Conservation (phyloP, 2,113 vertebrate genomes). For the Eolophus roseicapilla region DNA sequence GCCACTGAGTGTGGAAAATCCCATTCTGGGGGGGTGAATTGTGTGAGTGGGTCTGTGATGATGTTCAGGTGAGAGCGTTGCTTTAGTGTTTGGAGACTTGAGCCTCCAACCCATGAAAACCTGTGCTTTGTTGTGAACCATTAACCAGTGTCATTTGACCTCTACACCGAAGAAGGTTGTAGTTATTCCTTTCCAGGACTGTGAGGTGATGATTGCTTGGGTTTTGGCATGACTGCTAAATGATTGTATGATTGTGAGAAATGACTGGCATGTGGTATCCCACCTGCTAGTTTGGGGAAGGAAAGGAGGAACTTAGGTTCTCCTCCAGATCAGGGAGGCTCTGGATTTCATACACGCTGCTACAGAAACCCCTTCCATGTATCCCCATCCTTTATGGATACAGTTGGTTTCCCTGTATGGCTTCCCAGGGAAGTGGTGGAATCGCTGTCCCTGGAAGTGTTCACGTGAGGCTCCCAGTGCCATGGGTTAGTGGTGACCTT, state of each 20-base stretch:
- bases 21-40: neutral
- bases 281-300: neutral
- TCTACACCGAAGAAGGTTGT: neutral
- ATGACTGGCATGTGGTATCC: neutral
- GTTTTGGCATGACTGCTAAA: neutral
- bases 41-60: neutral
- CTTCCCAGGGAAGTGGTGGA: neutral
- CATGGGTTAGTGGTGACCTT: neutral
- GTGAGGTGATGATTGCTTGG: neutral
- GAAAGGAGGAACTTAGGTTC: neutral
- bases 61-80: neutral
- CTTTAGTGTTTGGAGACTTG: neutral
- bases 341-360: neutral
- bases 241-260: neutral
- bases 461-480: neutral
- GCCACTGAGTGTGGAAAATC: neutral
- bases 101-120: neutral
- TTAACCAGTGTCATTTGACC: neutral
- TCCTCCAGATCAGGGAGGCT: neutral
- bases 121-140: neutral
- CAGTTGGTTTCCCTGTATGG: neutral
- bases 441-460: neutral
- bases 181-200: neutral
- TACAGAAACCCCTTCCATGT: neutral
- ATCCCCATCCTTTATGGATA: neutral